Percentiles rank a stretch among this genome's conserved stretches.
These are phyloP conservation scores for Triplophysa yarkandensis DNA, from an alignment of 2,797 vertebrate genomes.

Conservation along the genomic window DNA sequence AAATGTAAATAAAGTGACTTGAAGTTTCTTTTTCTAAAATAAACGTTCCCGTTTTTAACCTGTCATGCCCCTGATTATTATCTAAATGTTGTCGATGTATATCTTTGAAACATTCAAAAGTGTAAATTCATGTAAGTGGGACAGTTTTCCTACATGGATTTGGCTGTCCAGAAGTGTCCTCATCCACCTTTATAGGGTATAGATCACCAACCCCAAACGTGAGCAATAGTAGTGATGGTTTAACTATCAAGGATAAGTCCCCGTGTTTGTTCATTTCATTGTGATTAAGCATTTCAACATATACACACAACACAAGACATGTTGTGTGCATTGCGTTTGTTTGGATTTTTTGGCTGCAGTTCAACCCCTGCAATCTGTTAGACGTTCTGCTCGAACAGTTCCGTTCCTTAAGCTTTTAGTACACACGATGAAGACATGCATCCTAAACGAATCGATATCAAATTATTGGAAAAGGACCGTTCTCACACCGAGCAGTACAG, in stretches of 20 bases:
- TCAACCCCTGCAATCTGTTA: background rate
- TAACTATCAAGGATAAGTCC: background rate
- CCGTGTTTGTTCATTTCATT: background rate
- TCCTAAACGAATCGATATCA: slow-evolving; percentile 20
- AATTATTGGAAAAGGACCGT: slow-evolving; percentile 19
- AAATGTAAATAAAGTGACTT: too few species aligned
- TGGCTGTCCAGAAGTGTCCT: too few species aligned
- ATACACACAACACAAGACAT: background rate
- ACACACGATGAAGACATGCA: background rate
- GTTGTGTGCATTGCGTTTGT: background rate
- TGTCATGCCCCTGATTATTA: too few species aligned
- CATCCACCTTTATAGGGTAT: background rate
- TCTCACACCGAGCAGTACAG: background rate
- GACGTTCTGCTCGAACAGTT: background rate
- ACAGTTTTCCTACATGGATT: too few species aligned
- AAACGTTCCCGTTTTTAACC: too few species aligned
- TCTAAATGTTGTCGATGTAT: too few species aligned
- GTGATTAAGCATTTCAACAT: background rate
- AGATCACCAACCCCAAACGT: background rate
- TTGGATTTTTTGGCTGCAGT: background rate
- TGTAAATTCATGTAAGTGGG: too few species aligned
- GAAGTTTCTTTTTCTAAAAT: too few species aligned
- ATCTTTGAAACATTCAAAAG: too few species aligned
- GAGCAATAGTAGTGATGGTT: background rate
- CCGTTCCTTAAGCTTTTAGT: slow-evolving; percentile 7